phyloP scores from a whole-genome alignment of 2,113 vertebrate genomes.

The Megalops atlanticus region DNA sequence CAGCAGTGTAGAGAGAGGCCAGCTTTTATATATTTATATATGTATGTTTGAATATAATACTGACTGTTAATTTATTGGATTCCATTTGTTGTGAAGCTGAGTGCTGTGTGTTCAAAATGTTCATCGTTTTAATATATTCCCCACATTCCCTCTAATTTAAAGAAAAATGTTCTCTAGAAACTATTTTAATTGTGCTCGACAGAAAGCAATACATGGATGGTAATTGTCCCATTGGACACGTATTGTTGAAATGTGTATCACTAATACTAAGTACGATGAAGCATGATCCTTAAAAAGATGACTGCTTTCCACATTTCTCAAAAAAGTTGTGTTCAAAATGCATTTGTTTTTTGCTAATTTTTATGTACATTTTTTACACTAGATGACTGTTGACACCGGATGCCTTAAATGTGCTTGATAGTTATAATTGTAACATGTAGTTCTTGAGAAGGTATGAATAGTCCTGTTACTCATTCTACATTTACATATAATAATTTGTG shows the following conservation, averaged over 20 bases:
- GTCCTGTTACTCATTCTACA: slow-evolving; percentile 17
- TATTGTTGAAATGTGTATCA: background rate
- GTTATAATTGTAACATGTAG: slow-evolving; percentile 25
- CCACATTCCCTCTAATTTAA: slow-evolving; percentile 6
- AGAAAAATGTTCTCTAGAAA: background rate
- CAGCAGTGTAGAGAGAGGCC: background rate
- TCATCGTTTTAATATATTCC: slow-evolving; percentile 16
- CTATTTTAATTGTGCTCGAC: background rate
- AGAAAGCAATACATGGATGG: background rate
- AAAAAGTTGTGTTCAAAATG: background rate
- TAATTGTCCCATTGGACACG: background rate
- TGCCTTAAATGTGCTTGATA: slow-evolving; percentile 40
- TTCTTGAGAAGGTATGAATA: background rate
- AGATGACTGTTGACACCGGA: slow-evolving; percentile 41
- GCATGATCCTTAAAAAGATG: too few species aligned
- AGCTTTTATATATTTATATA: background rate
- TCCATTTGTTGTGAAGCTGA: slow-evolving; percentile 17
- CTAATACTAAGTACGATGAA: background rate
- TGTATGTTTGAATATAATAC: slow-evolving; percentile 16
- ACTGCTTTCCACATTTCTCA: background rate
- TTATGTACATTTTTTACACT: slow-evolving; percentile 19
- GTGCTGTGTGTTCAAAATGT: slow-evolving; percentile 6
- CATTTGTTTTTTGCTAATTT: background rate
- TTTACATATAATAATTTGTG: slow-evolving; percentile 10
- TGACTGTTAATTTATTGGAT: slow-evolving; percentile 11